Percentiles rank a stretch among this genome's conserved stretches.
phyloP scores from a whole-genome alignment of 2,888 invertebrate species.

The Homarus gammarus region DNA sequence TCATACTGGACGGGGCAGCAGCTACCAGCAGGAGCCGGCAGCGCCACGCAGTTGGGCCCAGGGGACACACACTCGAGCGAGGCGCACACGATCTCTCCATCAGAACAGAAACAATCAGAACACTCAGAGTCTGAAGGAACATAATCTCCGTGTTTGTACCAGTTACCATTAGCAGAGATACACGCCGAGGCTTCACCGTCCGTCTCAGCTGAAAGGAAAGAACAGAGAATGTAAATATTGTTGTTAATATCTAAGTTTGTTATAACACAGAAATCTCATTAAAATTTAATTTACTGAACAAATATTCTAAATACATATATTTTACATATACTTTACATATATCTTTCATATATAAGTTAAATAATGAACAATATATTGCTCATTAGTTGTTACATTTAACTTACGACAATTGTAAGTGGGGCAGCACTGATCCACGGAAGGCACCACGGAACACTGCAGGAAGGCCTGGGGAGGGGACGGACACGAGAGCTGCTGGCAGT shows the following conservation, averaged over 20 bases:
- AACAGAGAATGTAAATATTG: too few species aligned
- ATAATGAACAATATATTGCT: background rate
- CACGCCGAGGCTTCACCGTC: slow-evolving; percentile 36
- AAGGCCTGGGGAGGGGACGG: slow-evolving; percentile 60
- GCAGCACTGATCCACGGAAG: slow-evolving; percentile 57
- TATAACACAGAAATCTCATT: too few species aligned
- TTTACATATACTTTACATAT: too few species aligned
- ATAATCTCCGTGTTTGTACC: slow-evolving; percentile 53
- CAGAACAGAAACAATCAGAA: slow-evolving; percentile 64
- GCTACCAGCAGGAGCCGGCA: background rate
- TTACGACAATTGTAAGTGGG: slow-evolving; percentile 72
- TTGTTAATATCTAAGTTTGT: too few species aligned
- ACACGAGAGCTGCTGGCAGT: slow-evolving; percentile 63
- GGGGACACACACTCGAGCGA: slow-evolving; percentile 56
- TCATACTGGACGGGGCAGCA: slow-evolving; percentile 64
- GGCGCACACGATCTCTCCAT: slow-evolving; percentile 62
- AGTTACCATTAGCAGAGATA: slow-evolving; percentile 24
- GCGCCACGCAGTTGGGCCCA: slow-evolving; percentile 41
- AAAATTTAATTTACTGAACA: too few species aligned
- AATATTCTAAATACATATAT: too few species aligned
- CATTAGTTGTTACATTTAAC: slow-evolving; percentile 7
- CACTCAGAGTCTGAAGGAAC: slow-evolving; percentile 49
- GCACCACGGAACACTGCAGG: slow-evolving; percentile 60
- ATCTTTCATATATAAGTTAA: too few species aligned
- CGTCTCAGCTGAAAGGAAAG: too few species aligned